These are phyloP conservation scores for Lasioglossum albipes DNA, from an alignment of 1,140 invertebrate species.

Conservation along the genomic window DNA sequence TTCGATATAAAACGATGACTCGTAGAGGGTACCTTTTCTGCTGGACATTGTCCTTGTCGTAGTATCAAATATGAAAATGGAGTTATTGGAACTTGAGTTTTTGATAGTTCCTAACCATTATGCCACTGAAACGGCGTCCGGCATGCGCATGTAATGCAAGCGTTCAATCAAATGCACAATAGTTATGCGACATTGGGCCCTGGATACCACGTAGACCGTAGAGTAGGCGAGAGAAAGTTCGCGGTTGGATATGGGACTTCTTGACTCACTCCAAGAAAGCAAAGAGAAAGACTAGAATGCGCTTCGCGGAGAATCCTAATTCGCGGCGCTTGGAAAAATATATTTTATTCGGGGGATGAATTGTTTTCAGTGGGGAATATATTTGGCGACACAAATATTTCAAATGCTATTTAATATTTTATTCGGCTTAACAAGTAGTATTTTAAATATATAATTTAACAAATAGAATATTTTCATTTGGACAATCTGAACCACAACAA, in stretches of 20 bases:
- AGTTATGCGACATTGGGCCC: constrained; percentile 6
- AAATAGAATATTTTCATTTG: no score
- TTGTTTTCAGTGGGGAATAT: not conserved
- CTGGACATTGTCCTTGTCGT: no score
- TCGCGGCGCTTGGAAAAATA: not conserved
- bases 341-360: not conserved
- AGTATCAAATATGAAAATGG: no score
- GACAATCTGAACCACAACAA: no score
- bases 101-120: not conserved
- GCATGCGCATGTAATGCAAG: constrained; percentile 24
- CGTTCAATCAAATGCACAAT: constrained; percentile 25
- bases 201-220: constrained; percentile 59
- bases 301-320: constrained; percentile 34
- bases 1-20: no score
- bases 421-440: no score
- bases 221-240: constrained; percentile 70
- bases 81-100: no score
- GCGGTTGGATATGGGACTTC: constrained; percentile 31
- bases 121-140: not conserved
- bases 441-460: no score
- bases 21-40: no score
- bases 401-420: no score
- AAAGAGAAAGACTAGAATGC: constrained; percentile 66
- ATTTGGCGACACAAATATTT: no score
- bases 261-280: constrained; percentile 56